Base-by-base conservation (phyloP, 2,797 vertebrate genomes). In the Lacerta bilineata region DNA sequence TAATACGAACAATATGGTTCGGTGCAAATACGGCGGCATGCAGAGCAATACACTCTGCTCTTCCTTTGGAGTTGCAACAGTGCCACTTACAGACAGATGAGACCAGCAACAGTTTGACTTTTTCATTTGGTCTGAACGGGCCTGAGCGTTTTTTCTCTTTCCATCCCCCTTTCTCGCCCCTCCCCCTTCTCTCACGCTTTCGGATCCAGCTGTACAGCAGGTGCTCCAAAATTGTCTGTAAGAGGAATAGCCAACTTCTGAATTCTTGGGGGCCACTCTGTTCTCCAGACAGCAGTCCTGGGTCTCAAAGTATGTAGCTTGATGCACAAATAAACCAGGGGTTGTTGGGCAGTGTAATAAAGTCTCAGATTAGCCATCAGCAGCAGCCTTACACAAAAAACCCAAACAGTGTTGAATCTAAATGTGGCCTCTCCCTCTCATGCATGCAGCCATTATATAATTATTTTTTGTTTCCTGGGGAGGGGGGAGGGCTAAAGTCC, bases 201-300 rank as follows among this genome's bases (percentile, higher is more conserved):
- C 72, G 39, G 3, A 89, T 36, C 78, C 64, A 69, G 66, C 87
- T 77, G 71, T 76, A 81, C 20, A 83, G 90, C 92, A 93, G 94
- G 94, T 95, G 93, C 86, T 90, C 69, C 75, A 61, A 1, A 0
- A 43, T 50, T 39, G 90, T 76, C 82, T 23, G 5, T 39, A 29
- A 41, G 27, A 41, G 59, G 59, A 71, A 68, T 33, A 41, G 78
- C 43, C 84, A 82, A 69, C 74, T 81, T 66, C 72, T 74, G 23
- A 3, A n/a, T 66, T 82, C 64, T 68, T 29, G 43, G 25, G n/a
- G 81, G 41, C 27, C 27, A 29, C 36, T 39, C 39, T 83, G 15
- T 7, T 46, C 36, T 68, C 46, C 11, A 83, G 66, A 43, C 66
- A 11, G 39, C 23, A 43, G 43, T 71, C 39, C 39, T 83, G 39